Base-by-base conservation (phyloP, 2,888 invertebrate species). In the Amorpha juglandis region DNA sequence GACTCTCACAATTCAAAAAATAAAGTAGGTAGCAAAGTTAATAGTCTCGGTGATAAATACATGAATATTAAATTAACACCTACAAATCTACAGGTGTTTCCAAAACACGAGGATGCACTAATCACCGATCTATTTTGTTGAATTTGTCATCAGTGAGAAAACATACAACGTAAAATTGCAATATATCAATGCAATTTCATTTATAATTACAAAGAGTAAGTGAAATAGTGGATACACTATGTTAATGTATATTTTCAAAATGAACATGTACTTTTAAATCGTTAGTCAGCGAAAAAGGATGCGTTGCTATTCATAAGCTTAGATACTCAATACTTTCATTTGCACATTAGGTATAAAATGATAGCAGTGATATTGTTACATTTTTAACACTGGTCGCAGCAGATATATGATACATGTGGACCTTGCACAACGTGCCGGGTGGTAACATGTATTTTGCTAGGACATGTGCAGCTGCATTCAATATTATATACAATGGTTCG, bases 401-500 rank as follows among this genome's bases (percentile, higher is more conserved):
- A 58, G 58, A 58, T 58, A 58, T 42, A 6, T 11, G 42, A 38
- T 4, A 58, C 42, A 11, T 19, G 38, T 38, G 1, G 58, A 33
- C 63, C 63, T 63, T 47, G 63, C 45, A n/a, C 48, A n/a, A 63
- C n/a, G 14, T n/a, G 45, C 33, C 45, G 42, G 58, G 1, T 58
- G 42, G 58, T 19, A 58, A 58, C 58, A 58, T 19, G 11, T 42
- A 58, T 58, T 58, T 58, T 16, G 6, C 42, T 58, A 58, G 1
- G 38, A 14, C 19, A 58, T 21, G 16, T 42, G 11, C 19, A 55
- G 7, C 38, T 1, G 33, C 27, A 53, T 53, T 33, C 7, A 19
- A 4, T 21, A 33, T 66, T 64, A 47, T 65, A 52, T 67, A 69
- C 66, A 62, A 63, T 6, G 21, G 14, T 51, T 65, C 38, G 19